Evolutionary conservation across 1,140 invertebrate species (phyloP), one percentile per base, ranked within the genome.

Genomic region (Drosophila hydei): DNA sequence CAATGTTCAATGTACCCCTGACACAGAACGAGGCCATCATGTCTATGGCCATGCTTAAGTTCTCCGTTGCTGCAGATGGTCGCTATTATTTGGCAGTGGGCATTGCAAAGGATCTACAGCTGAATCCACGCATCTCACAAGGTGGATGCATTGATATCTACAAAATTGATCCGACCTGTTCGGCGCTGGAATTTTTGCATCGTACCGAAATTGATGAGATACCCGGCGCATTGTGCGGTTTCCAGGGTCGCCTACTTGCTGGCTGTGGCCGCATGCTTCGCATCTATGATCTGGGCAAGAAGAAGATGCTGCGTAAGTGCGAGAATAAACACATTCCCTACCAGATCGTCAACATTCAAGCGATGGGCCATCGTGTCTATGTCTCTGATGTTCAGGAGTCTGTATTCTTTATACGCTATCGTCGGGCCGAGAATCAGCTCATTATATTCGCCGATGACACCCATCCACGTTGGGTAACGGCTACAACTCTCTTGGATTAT

Each of bases 261-360:
- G 98, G 98, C 0, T 96, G 99, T 11, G 99, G 99, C 1, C 95
- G 95, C 61, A 96, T 97, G 92, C 92, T 99, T 5, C 93, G 99
- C 60, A 94, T 99, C 4, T 99, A 99, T 91, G 99, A 99, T 79
- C 95, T 99, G 85, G 99, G 99, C 40, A 98, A 98, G 85, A 98
- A 99, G 91, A 99, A 99, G 92, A 91, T 99, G 27, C 92, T 99
- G 4, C 93, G 98, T 38, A 99, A 99, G 92, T 99, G 99, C 93
- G 99, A 99, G 93, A 99, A 99, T 92, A 98, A 99, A 94, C 98
- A 99, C 92, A 96, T 99, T 92, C 98, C 98, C 11, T 98, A 99
- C 91, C 94, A 96, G 50, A 97, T 99, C 60, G 96, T 98, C 0
- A 96, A 96, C 65, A 98, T 99, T 56, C 96, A 98, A 90, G 95